Conservation (phyloP, 2,797 vertebrate genomes). For the Oreortyx pictus region DNA sequence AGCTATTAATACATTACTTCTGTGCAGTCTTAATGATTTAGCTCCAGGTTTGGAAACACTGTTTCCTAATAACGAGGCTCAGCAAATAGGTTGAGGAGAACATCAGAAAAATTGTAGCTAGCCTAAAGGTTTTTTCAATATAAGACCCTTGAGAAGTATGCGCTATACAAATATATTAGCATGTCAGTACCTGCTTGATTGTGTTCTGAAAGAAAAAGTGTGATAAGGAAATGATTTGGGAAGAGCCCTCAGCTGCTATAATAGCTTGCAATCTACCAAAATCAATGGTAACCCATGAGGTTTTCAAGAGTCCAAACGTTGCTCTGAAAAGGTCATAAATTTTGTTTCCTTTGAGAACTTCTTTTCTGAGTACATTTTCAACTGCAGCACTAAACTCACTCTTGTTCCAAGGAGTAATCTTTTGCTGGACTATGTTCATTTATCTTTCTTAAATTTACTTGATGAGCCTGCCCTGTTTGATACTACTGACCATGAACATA, state of each 20-base stretch:
- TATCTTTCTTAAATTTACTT: conserved; percentile 23
- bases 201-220: neutral
- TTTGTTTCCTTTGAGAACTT: conserved; percentile 27
- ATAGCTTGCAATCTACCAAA: neutral
- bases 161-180: neutral
- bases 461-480: neutral
- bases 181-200: neutral
- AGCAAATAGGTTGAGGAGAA: neutral
- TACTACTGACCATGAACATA: neutral
- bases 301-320: neutral
- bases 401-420: neutral
- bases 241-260: neutral
- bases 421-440: neutral
- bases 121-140: neutral
- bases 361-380: neutral
- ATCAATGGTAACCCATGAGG: neutral
- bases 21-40: neutral
- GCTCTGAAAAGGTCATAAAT: conserved; percentile 22
- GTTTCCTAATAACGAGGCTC: neutral
- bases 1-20: neutral
- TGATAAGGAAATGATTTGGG: neutral
- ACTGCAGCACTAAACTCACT: neutral
- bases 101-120: neutral
- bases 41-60: neutral
- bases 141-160: neutral